phyloP scores from a whole-genome alignment of 2,888 invertebrate genomes.

The Callyntrura sp. region DNA sequence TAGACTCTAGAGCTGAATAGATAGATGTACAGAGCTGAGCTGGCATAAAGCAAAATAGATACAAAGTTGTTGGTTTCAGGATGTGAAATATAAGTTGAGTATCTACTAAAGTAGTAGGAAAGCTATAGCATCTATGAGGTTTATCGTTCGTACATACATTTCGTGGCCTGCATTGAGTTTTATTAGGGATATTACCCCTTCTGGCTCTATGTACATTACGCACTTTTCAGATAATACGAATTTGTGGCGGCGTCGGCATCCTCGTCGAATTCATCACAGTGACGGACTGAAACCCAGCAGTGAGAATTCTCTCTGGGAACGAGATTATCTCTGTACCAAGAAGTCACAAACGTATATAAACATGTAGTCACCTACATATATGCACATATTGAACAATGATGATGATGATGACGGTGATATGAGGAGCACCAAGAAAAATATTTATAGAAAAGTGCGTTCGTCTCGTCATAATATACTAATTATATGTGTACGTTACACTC shows the following conservation, averaged over 20 bases:
- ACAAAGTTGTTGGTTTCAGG: constrained; percentile 4
- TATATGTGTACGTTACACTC: constrained; percentile 16
- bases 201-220: constrained; percentile 16
- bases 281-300: not conserved
- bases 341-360: no score
- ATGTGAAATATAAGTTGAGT: constrained; percentile 25
- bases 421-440: not conserved
- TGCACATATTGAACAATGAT: not conserved
- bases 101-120: no score
- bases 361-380: not conserved
- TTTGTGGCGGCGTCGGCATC: constrained; percentile 42
- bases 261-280: constrained; percentile 40
- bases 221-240: constrained; percentile 35
- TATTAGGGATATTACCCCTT: not conserved
- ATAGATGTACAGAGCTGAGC: not conserved
- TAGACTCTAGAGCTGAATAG: no score
- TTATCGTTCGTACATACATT: no score
- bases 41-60: constrained; percentile 4
- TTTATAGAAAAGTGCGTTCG: constrained; percentile 45
- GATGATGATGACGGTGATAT: not conserved
- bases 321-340: constrained; percentile 54
- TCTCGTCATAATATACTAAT: not conserved
- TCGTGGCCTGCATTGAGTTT: no score
- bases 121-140: no score
- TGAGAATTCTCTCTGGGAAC: constrained; percentile 51